Conservation (phyloP, 2,888 invertebrate genomes). For the Lasius fuliginosus region DNA sequence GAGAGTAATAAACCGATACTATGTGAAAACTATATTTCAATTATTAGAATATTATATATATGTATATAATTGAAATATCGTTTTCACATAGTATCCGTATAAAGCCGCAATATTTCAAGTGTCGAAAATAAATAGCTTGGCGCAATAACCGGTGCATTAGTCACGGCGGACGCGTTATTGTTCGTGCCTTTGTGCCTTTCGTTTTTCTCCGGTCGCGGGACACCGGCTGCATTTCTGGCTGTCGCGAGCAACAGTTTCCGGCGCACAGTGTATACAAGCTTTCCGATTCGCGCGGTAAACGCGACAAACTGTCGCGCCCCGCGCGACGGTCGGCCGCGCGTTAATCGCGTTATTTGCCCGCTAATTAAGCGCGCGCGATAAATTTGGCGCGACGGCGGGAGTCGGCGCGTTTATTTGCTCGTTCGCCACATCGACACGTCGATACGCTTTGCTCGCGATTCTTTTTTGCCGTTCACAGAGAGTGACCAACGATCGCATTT, state of each 20-base stretch:
- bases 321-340: constrained; percentile 61
- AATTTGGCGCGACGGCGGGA: constrained; percentile 64
- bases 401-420: constrained; percentile 58
- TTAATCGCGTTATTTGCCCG: constrained; percentile 79
- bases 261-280: constrained; percentile 8
- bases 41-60: neutral
- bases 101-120: constrained; percentile 11
- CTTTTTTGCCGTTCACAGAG: neutral
- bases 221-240: constrained; percentile 48
- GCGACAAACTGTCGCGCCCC: constrained; percentile 66
- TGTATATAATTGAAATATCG: neutral
- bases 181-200: constrained; percentile 22
- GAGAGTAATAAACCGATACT: too few species aligned
- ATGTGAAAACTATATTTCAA: too few species aligned
- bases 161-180: constrained; percentile 38
- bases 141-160: constrained; percentile 44
- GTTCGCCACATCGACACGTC: constrained; percentile 44
- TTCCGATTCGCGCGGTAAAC: constrained; percentile 56
- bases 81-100: neutral
- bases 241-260: constrained; percentile 66
- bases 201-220: constrained; percentile 45
- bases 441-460: constrained; percentile 49
- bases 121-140: constrained; percentile 28
- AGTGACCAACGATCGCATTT: constrained; percentile 11
- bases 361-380: constrained; percentile 79